Evolutionary conservation across 2,888 invertebrate genomes (phyloP), one percentile per base, ranked within the genome.

Genomic region (Poecilobothrus nobilitatus): DNA sequence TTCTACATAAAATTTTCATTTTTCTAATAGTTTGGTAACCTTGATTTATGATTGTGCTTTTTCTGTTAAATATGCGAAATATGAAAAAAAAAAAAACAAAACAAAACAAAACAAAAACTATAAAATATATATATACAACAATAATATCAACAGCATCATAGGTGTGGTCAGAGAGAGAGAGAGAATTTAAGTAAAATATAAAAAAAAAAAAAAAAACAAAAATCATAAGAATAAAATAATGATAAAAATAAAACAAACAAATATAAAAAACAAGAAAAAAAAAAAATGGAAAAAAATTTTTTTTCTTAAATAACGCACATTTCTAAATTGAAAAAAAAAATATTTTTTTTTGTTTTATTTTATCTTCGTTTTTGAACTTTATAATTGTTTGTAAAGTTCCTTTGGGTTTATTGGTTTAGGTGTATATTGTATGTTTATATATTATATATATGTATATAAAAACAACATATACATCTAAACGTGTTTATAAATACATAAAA

Each of bases 151-250:
- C 37, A 37, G 37, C 37, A 37, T 37, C n/a, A 53, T 53, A 53
- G 53, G 53, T 53, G 53, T 53, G 53, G 53, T 53, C 53, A 53
- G 53, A 53, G n/a, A 53, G 53, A 53, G 53, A 53, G n/a, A n/a
- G 18, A 12, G 6, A 1, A 53, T 15, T 1, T 53, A 53, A 53
- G 41, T 41, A 41, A 41, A 41, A 41, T 41, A 12, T 41, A 41
- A 12, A 41, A 41, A 3, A 41, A 12, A 41, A 12, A n/a, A n/a
- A n/a, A n/a, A n/a, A 44, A 44, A 44, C 10, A 44, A 44, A 44
- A 12, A n/a, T n/a, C n/a, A n/a, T n/a, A n/a, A 41, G 27, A 27
- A 27, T 27, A 41, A 12, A 41, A 41, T 41, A 41, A 41, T 41
- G 15, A 41, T 41, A 41, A 41, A 41, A 41, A 41, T 6, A 41